Conservation (phyloP, 1,140 invertebrate genomes). For the Eriocheir sinensis region DNA sequence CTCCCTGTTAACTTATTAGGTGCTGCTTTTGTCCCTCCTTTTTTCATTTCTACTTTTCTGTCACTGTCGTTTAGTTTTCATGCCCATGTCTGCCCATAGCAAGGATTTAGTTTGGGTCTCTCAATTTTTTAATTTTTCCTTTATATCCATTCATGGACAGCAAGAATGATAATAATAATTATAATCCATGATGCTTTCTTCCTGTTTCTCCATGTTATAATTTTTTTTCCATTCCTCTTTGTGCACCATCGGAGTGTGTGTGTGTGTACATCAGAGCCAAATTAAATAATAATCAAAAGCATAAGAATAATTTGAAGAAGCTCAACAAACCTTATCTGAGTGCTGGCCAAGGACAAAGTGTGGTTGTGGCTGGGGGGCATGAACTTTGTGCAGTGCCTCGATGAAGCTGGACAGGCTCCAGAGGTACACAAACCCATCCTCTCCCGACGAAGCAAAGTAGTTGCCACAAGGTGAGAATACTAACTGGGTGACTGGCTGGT, state of each 20-base stretch:
- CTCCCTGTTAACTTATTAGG: no score
- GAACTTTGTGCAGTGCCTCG: conserved; percentile 59
- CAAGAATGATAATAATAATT: no score
- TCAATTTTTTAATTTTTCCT: no score
- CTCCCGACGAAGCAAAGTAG: conserved; percentile 72
- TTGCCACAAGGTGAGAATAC: conserved; percentile 74
- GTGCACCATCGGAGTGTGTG: neutral
- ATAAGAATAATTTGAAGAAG: neutral
- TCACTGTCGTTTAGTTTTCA: no score
- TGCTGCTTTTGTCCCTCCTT: no score
- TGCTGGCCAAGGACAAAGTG: conserved; percentile 72
- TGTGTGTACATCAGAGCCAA: neutral
- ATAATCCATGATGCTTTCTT: no score
- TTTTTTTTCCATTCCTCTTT: no score
- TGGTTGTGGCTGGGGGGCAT: conserved; percentile 62
- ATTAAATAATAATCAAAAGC: neutral
- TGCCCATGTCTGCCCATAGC: no score
- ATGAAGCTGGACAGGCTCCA: conserved; percentile 64
- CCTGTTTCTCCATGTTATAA: no score
- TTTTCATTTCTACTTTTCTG: no score
- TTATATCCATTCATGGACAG: no score
- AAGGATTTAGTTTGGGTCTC: no score
- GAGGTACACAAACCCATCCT: conserved; percentile 75
- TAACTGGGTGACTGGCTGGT: conserved; percentile 65
- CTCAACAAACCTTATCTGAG: conserved; percentile 62